A percentile compares a stretch with the other conserved stretches of the same genome.
These are phyloP conservation scores for Diorhabda carinulata DNA, from an alignment of 1,140 invertebrate genomes.

Conservation along the genomic window DNA sequence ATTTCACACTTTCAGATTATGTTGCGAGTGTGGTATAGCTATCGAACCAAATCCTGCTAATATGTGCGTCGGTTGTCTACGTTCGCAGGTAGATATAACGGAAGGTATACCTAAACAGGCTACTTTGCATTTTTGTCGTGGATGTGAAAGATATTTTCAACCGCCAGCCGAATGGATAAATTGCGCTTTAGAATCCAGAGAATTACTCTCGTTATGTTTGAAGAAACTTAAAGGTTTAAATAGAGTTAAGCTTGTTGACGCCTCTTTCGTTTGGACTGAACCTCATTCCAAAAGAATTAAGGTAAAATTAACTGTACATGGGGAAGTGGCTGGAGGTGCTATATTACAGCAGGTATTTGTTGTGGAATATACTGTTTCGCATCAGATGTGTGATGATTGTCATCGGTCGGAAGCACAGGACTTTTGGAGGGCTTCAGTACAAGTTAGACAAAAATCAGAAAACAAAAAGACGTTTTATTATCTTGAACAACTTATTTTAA, in stretches of 20 bases:
- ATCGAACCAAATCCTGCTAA: constrained; percentile 95
- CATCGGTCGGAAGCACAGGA: constrained; percentile 96
- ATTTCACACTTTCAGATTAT: constrained; percentile 50
- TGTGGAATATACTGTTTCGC: constrained; percentile 86
- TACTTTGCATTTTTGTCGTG: constrained; percentile 83
- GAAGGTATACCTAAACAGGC: constrained; percentile 95
- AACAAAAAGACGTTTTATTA: constrained; percentile 99
- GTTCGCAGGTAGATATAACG: constrained; percentile 89
- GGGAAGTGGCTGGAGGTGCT: constrained; percentile 82
- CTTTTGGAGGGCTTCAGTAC: constrained; percentile 90
- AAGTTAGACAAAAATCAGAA: constrained; percentile 80
- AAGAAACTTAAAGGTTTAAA: constrained; percentile 92
- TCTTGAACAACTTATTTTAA: constrained; percentile 95
- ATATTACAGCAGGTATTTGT: constrained; percentile 88
- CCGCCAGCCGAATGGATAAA: constrained; percentile 89
- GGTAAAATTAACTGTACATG: constrained; percentile 94
- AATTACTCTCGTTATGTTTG: constrained; percentile 87
- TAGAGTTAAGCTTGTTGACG: constrained; percentile 88
- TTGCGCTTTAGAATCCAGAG: constrained; percentile 87
- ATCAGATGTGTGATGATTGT: constrained; percentile 97
- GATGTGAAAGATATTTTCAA: constrained; percentile 92
- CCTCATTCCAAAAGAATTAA: constrained; percentile 98
- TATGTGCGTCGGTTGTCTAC: constrained; percentile 93
- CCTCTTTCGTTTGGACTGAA: constrained; percentile 98
- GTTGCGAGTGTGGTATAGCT: constrained; percentile 73